Evolutionary conservation across 2,113 vertebrate genomes (phyloP), one percentile per base, ranked within the genome.

Genomic region (Cyrtonyx montezumae): DNA sequence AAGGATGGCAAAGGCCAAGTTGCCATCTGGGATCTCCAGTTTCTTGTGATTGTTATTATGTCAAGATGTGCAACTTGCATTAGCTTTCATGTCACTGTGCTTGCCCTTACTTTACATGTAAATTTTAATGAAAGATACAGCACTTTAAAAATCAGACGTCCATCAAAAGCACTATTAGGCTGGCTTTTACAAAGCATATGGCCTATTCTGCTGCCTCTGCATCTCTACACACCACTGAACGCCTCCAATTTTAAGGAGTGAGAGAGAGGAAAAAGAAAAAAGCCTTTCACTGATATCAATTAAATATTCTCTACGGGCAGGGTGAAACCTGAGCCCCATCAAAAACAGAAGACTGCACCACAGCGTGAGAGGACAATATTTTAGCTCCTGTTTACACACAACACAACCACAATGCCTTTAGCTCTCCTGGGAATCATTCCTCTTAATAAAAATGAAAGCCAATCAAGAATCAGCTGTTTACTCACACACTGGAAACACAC

Each of bases 1-100:
- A 98, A 98, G 97, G 97, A 97, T 98, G 97, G 97, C 98, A 98
- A 97, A 98, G 98, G 98, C 97, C 98, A 98, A 98, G 97, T 97
- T 97, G 98, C 98, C 98, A 98, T 98, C 98, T 98, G 98, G 98
- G 98, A 98, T 98, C 97, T 98, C 96, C 95, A 87, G 96, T 97
- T 97, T 96, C 97, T 96, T 97, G 91, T 93, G 96, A 98, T 98
- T 98, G 98, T 97, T 98, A 97, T 98, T 98, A 97, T 98, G 97
- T 98, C 96, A 97, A 95, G 97, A 98, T 86, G 91, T 30, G 95
- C 95, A 93, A 96, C 95, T 97, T 96, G 97, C 96, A 98, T 98
- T 98, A 97, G 97, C 97, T 98, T 98, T 97, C 98, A 97, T 97
- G 97, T 97, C 97, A 96, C 92, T 62, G 66, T 11, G 81, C 94